Percentiles rank a stretch among this genome's conserved stretches.
phyloP scores from a whole-genome alignment of 1,140 invertebrate species.

The Tetramorium simillimum region DNA sequence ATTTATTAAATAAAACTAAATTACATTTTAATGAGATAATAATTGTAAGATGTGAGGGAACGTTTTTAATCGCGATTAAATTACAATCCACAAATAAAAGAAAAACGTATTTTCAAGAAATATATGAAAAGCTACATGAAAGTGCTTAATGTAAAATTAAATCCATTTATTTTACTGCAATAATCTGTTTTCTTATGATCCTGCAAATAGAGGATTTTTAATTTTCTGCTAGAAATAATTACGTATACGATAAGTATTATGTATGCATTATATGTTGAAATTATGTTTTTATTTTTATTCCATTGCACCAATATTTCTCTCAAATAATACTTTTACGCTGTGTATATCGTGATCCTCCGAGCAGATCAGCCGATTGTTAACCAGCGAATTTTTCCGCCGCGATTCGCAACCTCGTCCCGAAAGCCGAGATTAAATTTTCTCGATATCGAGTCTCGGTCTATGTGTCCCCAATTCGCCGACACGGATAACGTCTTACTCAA shows the following conservation, averaged over 20 bases:
- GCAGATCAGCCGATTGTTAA: constrained; percentile 24
- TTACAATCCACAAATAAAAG: background rate
- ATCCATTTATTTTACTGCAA: background rate
- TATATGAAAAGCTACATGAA: background rate
- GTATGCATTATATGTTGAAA: background rate
- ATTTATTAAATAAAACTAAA: background rate
- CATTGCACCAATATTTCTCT: background rate
- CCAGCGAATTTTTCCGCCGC: constrained; percentile 3
- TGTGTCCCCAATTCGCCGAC: constrained; percentile 34
- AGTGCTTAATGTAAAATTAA: constrained; percentile 22
- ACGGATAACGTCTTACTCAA: constrained; percentile 53
- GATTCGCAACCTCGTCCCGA: constrained; percentile 1
- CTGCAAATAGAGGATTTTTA: background rate
- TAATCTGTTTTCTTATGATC: background rate
- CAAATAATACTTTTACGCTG: background rate
- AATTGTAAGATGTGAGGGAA: background rate
- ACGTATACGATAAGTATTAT: background rate
- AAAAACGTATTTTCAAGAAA: background rate
- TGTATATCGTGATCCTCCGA: background rate
- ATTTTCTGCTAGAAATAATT: background rate
- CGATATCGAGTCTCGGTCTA: constrained; percentile 9
- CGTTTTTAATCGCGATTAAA: constrained; percentile 11
- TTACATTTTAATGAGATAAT: constrained; percentile 2
- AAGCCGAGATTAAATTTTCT: constrained; percentile 56
- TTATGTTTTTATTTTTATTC: background rate